Base-by-base conservation (phyloP, 53 echinoderm and acorn worm genomes). In the Apostichopus leukothele region DNA sequence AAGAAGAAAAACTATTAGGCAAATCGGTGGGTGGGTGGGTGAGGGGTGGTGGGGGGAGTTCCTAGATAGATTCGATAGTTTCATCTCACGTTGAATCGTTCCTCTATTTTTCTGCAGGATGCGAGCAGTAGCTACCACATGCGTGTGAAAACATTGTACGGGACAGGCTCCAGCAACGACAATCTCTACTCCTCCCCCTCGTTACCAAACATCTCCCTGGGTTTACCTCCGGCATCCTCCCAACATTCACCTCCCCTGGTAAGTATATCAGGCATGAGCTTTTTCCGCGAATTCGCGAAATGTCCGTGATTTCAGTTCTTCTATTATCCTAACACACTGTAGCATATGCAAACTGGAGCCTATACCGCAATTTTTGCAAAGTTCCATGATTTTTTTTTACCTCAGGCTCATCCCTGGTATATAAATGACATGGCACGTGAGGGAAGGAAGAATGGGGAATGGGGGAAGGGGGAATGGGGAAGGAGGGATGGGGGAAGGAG, bases 181-280 rank as follows among this genome's bases (percentile, higher is more conserved):
- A 95, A 96, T 85, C 91, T 96, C 59, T 96, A 96, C 79, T 93
- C 95, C 54, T 96, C 97, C n/a, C 97, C 97, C 18, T 96, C 97
- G 74, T 92, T 96, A 73, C 97, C 97, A 74, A 96, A 96, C 93
- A 96, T 96, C 79, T 96, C 97, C 54, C 91, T 96, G 52, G 97
- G 97, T 7, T 85, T 96, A 53, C 97, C 95, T 51, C 87, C 97
- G 39, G 87, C 87, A 55, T 91, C 94, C 51, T 89, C 95, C 6
- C 92, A 93, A 88, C 97, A 93, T 91, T 93, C 97, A 18, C 95
- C 95, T 79, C 96, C 96, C 63, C 86, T 93, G 93, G 97, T 96
- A 93, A 86, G 97, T 91, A 21, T 74, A 4, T 39, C 0, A 39
- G 39, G 39, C 39, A 39, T 39, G 39, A 39, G 39, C 3, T 39